Evolutionary conservation across 2,888 invertebrate genomes (phyloP).

Genomic region (Agrenia bidenticulata): DNA sequence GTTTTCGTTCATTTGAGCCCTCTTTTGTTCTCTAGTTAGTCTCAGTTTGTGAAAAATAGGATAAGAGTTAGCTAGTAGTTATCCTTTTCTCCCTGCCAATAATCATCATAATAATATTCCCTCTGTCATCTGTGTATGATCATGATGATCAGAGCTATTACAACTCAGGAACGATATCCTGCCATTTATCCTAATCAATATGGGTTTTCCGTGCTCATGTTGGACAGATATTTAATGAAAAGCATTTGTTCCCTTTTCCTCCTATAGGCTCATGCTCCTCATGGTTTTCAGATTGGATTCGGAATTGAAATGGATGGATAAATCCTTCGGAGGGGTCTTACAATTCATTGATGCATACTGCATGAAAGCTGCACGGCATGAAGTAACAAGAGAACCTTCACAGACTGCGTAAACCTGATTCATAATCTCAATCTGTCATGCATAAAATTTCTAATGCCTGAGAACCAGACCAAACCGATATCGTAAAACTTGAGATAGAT

Average conservation of each 20-base stretch:
- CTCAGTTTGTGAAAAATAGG: background rate
- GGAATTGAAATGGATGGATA: background rate
- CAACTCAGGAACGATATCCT: slow-evolving; percentile 9
- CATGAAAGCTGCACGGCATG: no score
- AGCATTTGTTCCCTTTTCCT: background rate
- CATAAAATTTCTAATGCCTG: no score
- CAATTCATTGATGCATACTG: background rate
- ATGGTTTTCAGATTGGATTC: background rate
- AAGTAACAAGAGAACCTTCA: no score
- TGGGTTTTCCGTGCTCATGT: slow-evolving; percentile 12
- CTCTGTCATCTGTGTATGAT: slow-evolving; percentile 9
- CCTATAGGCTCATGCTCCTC: background rate
- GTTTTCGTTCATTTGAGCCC: background rate
- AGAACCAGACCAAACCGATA: no score
- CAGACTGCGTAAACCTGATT: no score
- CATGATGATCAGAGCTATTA: slow-evolving; percentile 2
- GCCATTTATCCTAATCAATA: slow-evolving; percentile 31
- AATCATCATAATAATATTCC: background rate
- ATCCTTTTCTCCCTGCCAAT: background rate
- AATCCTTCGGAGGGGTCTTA: background rate
- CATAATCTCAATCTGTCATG: no score
- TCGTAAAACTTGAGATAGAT: no score
- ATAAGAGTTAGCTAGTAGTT: slow-evolving; percentile 3
- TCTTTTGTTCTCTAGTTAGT: slow-evolving; percentile 4
- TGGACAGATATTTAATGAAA: background rate